A percentile compares a stretch with the other conserved stretches of the same genome.
phyloP scores from a whole-genome alignment of 1,140 invertebrate species.

The Euwallacea similis region DNA sequence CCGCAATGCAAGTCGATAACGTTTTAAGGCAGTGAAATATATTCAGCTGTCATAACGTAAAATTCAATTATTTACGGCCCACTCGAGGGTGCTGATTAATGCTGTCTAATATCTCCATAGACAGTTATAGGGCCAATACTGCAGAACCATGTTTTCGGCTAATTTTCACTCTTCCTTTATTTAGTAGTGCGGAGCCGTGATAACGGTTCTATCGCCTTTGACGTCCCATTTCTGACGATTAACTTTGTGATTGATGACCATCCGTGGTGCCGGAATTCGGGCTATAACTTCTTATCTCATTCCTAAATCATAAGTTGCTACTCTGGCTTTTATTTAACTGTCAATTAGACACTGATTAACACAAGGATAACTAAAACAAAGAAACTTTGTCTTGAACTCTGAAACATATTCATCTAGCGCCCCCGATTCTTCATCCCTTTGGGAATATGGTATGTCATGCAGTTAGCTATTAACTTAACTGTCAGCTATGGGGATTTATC shows the following conservation, averaged over 20 bases:
- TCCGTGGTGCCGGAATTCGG: neutral
- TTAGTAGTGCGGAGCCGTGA: neutral
- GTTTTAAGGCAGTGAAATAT: constrained; percentile 4
- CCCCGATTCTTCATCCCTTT: neutral
- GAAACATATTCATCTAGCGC: neutral
- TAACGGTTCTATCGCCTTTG: neutral
- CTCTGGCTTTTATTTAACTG: too few relatives aligned
- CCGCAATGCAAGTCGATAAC: neutral
- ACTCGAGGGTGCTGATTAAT: constrained; percentile 1
- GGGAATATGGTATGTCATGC: neutral
- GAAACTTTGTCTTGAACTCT: too few relatives aligned
- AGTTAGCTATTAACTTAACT: constrained; percentile 7
- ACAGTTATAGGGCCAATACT: constrained; percentile 14
- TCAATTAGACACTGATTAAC: too few relatives aligned
- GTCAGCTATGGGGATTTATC: constrained; percentile 7
- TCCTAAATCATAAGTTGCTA: too few relatives aligned
- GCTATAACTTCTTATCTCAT: too few relatives aligned
- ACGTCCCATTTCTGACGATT: neutral
- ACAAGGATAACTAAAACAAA: too few relatives aligned
- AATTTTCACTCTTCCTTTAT: constrained; percentile 20
- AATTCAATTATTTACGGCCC: constrained; percentile 9
- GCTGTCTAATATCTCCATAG: neutral
- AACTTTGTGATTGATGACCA: constrained; percentile 5
- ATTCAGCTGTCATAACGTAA: neutral
- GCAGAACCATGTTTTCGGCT: neutral